Conservation (phyloP, 1,140 invertebrate genomes). For the Chironomus striatipennis region DNA sequence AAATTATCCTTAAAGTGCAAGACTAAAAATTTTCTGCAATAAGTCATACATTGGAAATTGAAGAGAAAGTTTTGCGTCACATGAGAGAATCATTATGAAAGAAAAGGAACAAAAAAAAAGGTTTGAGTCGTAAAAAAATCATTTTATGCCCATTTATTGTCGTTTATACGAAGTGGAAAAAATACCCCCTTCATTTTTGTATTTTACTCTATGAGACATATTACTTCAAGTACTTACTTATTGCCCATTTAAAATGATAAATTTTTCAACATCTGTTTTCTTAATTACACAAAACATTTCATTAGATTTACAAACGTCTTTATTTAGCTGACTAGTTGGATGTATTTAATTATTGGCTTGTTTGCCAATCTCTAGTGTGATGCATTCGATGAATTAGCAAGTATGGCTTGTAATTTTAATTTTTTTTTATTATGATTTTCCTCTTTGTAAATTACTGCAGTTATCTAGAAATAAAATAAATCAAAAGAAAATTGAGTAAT, state of each 20-base stretch:
- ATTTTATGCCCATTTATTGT: not conserved
- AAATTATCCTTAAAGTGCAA: conserved; percentile 14
- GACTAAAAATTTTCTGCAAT: not conserved
- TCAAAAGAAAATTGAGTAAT: too few species aligned
- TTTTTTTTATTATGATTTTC: too few species aligned
- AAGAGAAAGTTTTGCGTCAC: not conserved
- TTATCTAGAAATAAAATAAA: too few species aligned
- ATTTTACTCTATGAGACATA: not conserved
- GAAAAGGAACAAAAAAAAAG: not conserved
- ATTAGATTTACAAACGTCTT: too few species aligned
- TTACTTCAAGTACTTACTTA: not conserved
- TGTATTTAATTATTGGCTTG: too few species aligned
- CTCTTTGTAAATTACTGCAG: too few species aligned
- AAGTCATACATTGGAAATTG: not conserved
- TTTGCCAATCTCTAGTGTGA: too few species aligned
- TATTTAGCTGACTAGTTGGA: too few species aligned
- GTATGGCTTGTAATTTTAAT: too few species aligned
- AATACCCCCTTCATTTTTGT: not conserved
- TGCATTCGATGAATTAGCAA: too few species aligned
- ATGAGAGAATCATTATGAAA: not conserved
- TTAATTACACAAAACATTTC: not conserved
- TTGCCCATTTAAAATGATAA: not conserved
- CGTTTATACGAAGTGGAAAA: not conserved
- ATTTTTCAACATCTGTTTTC: conserved; percentile 1
- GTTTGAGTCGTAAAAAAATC: not conserved